A percentile compares a stretch with the other conserved stretches of the same genome.
phyloP scores from a whole-genome alignment of 92 coral and sea anemone species.

The Blastomussa wellsi region DNA sequence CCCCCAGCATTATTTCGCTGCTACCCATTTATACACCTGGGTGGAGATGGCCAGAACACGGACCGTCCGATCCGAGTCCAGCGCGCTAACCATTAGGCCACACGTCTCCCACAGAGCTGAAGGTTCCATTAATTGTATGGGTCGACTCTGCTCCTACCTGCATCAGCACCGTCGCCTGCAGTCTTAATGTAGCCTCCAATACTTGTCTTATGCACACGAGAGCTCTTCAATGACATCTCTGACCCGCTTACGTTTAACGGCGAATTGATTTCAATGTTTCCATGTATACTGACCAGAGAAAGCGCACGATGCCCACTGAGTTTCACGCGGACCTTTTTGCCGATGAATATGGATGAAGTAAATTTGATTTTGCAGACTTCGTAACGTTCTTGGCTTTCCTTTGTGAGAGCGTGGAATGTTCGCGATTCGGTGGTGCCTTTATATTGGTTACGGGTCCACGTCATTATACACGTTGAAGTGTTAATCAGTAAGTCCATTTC shows the following conservation, averaged over 20 bases:
- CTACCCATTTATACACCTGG: no score
- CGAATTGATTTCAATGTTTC: conserved; percentile 61
- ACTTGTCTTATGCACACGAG: neutral
- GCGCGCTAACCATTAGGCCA: no score
- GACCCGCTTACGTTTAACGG: conserved; percentile 40
- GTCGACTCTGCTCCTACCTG: no score
- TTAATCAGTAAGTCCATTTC: conserved; percentile 47
- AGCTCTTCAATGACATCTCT: neutral
- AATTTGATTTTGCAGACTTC: conserved; percentile 59
- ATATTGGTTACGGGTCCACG: conserved; percentile 36
- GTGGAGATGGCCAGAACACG: no score
- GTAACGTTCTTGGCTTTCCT: conserved; percentile 2
- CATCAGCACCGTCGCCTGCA: neutral
- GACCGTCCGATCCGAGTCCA: no score
- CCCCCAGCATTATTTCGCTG: no score
- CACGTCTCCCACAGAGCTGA: no score
- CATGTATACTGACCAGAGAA: conserved; percentile 56
- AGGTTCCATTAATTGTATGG: no score
- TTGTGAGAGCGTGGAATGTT: neutral
- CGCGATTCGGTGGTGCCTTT: conserved; percentile 3
- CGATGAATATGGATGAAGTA: conserved; percentile 55
- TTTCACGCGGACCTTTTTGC: conserved; percentile 35
- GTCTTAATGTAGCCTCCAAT: conserved; percentile 20
- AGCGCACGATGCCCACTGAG: conserved; percentile 54
- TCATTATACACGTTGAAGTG: conserved; percentile 63